phyloP scores from a whole-genome alignment of 1,140 invertebrate species.

The Hycleus cichorii region DNA sequence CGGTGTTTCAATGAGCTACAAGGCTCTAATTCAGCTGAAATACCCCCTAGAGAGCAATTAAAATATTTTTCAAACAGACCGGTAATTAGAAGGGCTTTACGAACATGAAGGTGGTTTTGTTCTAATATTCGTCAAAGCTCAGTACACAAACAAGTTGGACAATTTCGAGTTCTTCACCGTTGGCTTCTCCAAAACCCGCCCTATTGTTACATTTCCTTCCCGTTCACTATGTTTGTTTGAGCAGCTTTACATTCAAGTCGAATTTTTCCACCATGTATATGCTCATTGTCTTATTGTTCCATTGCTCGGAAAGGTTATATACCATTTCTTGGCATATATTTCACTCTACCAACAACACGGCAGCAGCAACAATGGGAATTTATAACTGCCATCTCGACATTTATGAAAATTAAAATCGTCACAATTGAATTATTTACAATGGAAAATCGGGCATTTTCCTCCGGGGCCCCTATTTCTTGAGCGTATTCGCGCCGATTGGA shows the following conservation, averaged over 20 bases:
- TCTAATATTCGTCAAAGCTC: no score
- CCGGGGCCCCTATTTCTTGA: not conserved
- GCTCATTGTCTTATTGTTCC: slow-evolving; percentile 16
- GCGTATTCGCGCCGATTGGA: no score
- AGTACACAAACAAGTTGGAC: no score
- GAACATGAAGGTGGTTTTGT: no score
- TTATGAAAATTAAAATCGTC: slow-evolving; percentile 6
- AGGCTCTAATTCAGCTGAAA: no score
- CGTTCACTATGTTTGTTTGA: slow-evolving; percentile 17
- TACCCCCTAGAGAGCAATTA: no score
- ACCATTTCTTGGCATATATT: slow-evolving; percentile 3
- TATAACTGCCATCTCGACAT: slow-evolving; percentile 4
- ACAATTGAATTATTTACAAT: slow-evolving; percentile 3
- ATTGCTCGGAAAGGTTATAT: slow-evolving; percentile 13
- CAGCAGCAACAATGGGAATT: not conserved
- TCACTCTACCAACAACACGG: slow-evolving; percentile 4
- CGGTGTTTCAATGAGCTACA: no score
- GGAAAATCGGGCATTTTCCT: slow-evolving; percentile 3
- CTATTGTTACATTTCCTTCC: slow-evolving; percentile 15
- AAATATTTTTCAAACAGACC: no score
- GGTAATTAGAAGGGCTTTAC: no score
- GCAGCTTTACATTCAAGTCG: slow-evolving; percentile 12
- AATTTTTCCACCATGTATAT: slow-evolving; percentile 12
- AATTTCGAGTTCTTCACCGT: no score
- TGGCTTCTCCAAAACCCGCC: not conserved